A percentile compares a stretch with the other conserved stretches of the same genome.
These are phyloP conservation scores for Euura saliciscinereae DNA, from an alignment of 1,140 invertebrate genomes.

Conservation along the genomic window DNA sequence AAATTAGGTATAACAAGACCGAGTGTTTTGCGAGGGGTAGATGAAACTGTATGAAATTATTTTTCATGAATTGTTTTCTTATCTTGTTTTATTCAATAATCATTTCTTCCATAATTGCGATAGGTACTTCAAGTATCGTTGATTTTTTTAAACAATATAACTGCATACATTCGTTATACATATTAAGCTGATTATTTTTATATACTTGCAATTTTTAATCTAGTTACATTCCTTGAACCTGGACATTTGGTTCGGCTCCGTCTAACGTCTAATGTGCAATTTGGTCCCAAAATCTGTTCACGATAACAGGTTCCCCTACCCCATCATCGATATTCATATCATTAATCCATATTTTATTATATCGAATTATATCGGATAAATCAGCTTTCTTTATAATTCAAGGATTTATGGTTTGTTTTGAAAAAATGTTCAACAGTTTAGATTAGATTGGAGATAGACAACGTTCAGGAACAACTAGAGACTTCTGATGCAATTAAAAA, in stretches of 20 bases:
- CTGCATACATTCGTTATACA: no score
- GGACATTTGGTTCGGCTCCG: background rate
- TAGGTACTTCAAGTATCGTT: background rate
- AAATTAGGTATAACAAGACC: background rate
- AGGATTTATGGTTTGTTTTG: no score
- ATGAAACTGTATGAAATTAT: background rate
- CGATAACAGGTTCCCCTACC: no score
- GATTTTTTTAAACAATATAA: background rate
- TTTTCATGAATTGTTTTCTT: background rate
- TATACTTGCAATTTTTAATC: background rate
- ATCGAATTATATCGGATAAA: no score
- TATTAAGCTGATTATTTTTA: background rate
- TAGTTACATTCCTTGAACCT: background rate
- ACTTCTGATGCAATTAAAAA: no score
- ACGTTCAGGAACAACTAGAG: no score
- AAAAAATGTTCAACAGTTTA: no score
- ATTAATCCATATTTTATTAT: no score
- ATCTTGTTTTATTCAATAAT: background rate
- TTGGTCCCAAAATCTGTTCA: background rate
- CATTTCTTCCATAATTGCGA: background rate
- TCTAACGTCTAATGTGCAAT: background rate
- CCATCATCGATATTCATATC: no score
- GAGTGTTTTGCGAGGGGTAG: background rate
- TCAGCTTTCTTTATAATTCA: no score
- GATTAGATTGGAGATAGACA: no score